A percentile compares a stretch with the other conserved stretches of the same genome.
Conservation (phyloP, 2,888 invertebrate genomes). For the Leptopilina drosophilae region DNA sequence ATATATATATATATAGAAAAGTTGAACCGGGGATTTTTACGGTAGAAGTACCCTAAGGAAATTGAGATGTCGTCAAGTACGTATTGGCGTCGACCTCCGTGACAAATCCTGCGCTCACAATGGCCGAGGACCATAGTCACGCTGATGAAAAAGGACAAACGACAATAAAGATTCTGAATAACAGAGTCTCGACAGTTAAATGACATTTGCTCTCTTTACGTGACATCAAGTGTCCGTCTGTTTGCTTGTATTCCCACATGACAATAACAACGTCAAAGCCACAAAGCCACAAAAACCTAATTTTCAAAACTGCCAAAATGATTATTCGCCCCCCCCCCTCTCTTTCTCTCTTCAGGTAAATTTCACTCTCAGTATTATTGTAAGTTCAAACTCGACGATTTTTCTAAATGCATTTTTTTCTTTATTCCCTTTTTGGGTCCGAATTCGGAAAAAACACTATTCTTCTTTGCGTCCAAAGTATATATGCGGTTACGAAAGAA, state of each 20-base stretch:
- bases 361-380: too few species aligned
- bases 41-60: slow-evolving; percentile 37
- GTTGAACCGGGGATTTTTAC: neutral
- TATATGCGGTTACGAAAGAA: too few species aligned
- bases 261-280: slow-evolving; percentile 13
- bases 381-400: too few species aligned
- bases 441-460: too few species aligned
- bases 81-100: slow-evolving; percentile 43
- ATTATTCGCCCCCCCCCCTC: too few species aligned
- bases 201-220: slow-evolving; percentile 63
- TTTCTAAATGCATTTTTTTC: too few species aligned
- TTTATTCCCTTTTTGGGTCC: too few species aligned
- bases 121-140: slow-evolving; percentile 51
- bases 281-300: slow-evolving; percentile 19
- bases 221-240: slow-evolving; percentile 71
- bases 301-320: neutral
- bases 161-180: slow-evolving; percentile 59
- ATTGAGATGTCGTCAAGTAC: slow-evolving; percentile 38
- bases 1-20: neutral
- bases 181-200: slow-evolving; percentile 63
- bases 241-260: slow-evolving; percentile 59
- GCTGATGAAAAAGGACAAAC: slow-evolving; percentile 45
- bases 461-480: too few species aligned
- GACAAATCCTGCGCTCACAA: slow-evolving; percentile 54
- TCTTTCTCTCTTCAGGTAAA: too few species aligned